phyloP scores from a whole-genome alignment of 2,113 vertebrate genomes.

The Circaetus cinerascens region DNA sequence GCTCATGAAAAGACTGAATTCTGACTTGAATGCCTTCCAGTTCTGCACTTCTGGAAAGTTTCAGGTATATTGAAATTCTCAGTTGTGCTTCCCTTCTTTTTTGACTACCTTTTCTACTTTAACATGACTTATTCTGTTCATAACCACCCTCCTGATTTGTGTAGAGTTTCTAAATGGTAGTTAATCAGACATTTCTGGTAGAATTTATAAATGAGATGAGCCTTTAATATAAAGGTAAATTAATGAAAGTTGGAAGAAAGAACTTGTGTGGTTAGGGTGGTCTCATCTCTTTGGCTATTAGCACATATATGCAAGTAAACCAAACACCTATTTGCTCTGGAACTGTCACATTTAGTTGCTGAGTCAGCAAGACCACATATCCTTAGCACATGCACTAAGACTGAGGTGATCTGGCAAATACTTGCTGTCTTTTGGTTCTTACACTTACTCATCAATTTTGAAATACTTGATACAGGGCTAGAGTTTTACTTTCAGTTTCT shows the following conservation, averaged over 20 bases:
- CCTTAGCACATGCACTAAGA: not conserved
- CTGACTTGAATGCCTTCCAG: not conserved
- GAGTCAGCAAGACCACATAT: not conserved
- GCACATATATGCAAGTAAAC: not conserved
- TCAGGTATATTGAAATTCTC: not conserved
- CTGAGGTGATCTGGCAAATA: not conserved
- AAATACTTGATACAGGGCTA: not conserved
- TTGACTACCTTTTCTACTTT: not conserved
- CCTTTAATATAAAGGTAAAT: not conserved
- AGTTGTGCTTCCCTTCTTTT: accelerated
- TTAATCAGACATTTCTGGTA: not conserved
- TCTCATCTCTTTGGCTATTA: not conserved
- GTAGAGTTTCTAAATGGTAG: not conserved
- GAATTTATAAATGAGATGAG: not conserved
- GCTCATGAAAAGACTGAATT: not conserved
- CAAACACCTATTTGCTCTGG: not conserved
- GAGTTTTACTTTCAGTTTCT: not conserved
- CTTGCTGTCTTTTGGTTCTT: not conserved
- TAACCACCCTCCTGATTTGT: not conserved
- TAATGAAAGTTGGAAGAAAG: not conserved
- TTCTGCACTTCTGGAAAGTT: not conserved
- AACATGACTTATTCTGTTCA: not conserved
- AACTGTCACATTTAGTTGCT: not conserved
- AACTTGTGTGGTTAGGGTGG: accelerated
- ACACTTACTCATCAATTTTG: not conserved